These are phyloP conservation scores for Acanthoscelides obtectus DNA, from an alignment of 2,888 invertebrate species.

Conservation along the genomic window DNA sequence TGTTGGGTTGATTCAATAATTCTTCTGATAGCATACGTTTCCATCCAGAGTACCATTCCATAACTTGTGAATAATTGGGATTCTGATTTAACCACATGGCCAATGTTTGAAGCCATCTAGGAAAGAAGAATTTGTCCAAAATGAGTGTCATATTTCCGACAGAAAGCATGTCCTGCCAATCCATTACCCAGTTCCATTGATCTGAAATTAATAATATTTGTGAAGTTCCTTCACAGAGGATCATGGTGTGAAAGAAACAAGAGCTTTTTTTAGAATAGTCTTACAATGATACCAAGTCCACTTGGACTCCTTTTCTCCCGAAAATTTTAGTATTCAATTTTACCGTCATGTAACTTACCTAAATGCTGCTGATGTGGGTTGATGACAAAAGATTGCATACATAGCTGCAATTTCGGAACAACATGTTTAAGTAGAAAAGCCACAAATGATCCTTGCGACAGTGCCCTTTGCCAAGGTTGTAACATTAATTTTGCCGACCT, in stretches of 20 bases:
- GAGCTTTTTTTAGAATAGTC: too few species aligned
- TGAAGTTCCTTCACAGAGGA: not conserved
- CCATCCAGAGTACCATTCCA: conserved; percentile 74
- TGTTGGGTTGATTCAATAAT: conserved; percentile 49
- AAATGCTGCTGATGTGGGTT: conserved; percentile 71
- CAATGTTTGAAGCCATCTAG: conserved; percentile 82
- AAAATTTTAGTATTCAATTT: too few species aligned
- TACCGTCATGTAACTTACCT: conserved; percentile 49
- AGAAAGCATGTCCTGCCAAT: conserved; percentile 86
- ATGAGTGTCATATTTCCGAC: conserved; percentile 71
- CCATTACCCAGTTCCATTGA: conserved; percentile 91
- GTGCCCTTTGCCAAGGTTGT: conserved; percentile 77
- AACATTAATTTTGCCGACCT: conserved; percentile 87
- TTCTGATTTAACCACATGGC: conserved; percentile 88
- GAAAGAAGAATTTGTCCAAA: conserved; percentile 86
- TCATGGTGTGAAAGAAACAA: not conserved
- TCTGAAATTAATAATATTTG: conserved; percentile 52
- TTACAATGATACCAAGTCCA: too few species aligned
- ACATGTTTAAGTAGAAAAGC: conserved; percentile 82
- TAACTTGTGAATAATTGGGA: conserved; percentile 86
- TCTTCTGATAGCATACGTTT: conserved; percentile 57
- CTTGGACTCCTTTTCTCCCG: too few species aligned
- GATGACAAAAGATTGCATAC: conserved; percentile 59
- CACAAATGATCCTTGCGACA: conserved; percentile 64
- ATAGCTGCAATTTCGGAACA: conserved; percentile 79